Conservation (phyloP, 2,888 invertebrate genomes). For the Cephus pygmeus region DNA sequence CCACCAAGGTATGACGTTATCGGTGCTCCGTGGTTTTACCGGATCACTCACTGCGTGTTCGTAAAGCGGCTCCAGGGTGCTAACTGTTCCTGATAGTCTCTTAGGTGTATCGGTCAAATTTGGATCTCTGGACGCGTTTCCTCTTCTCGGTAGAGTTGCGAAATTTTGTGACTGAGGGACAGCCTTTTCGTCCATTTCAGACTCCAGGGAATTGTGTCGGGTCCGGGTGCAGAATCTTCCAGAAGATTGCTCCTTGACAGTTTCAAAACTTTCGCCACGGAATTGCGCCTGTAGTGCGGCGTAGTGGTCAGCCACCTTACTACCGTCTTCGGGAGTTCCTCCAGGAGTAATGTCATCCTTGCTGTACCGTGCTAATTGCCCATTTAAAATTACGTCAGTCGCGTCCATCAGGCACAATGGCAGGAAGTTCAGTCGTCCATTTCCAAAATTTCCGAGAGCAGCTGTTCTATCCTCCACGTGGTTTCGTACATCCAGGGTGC, state of each 20-base stretch:
- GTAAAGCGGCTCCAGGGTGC: constrained; percentile 63
- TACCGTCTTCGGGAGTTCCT: constrained; percentile 12
- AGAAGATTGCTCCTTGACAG: constrained; percentile 1
- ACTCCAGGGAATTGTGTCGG: constrained; percentile 48
- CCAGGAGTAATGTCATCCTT: not conserved
- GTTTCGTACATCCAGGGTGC: constrained; percentile 41
- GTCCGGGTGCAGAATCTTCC: constrained; percentile 28
- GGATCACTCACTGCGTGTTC: constrained; percentile 65
- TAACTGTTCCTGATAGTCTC: constrained; percentile 54
- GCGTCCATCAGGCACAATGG: constrained; percentile 49
- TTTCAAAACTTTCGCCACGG: constrained; percentile 11
- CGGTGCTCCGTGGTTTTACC: constrained; percentile 49
- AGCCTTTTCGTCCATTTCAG: constrained; percentile 33
- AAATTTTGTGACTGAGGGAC: constrained; percentile 29
- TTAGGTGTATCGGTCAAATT: constrained; percentile 41
- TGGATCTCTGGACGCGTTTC: constrained; percentile 44
- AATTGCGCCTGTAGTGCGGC: constrained; percentile 19
- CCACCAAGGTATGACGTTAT: constrained; percentile 81
- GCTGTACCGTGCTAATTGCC: constrained; percentile 38
- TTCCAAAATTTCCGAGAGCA: constrained; percentile 2
- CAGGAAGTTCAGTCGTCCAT: constrained; percentile 14
- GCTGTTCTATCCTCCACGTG: constrained; percentile 16
- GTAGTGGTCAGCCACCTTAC: constrained; percentile 10
- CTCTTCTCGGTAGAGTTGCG: constrained; percentile 55
- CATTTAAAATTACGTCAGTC: constrained; percentile 51